Conservation (phyloP, 1,140 invertebrate species). For the Aphaenogaster ashmeadi region DNA sequence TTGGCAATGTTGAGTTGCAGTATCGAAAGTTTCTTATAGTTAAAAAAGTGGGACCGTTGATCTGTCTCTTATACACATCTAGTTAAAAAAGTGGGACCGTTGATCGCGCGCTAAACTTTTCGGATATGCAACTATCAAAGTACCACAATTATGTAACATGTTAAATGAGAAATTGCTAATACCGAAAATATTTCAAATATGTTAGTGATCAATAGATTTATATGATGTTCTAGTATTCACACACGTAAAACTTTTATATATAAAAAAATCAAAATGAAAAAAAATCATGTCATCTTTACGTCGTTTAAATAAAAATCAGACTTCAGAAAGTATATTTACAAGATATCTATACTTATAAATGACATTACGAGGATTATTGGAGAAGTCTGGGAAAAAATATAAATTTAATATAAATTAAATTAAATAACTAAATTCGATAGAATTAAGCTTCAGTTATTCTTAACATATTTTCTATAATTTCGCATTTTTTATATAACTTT, state of each 20-base stretch:
- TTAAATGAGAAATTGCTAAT: not conserved
- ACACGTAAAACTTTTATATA: not conserved
- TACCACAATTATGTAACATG: not conserved
- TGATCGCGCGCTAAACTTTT: not conserved
- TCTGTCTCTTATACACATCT: too few relatives aligned
- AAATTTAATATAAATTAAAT: not conserved
- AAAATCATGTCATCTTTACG: not conserved
- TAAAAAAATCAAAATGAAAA: too few relatives aligned
- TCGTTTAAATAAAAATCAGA: not conserved
- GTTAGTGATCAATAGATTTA: not conserved
- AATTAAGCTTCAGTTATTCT: constrained; percentile 17
- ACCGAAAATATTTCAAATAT: not conserved
- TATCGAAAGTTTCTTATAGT: not conserved
- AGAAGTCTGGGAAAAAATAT: not conserved
- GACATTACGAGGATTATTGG: not conserved
- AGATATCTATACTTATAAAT: not conserved
- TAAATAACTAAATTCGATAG: constrained; percentile 5
- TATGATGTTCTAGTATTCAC: not conserved
- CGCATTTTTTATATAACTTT: not conserved
- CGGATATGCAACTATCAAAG: constrained; percentile 26
- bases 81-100: not conserved
- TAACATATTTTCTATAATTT: not conserved
- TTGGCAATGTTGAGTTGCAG: not conserved
- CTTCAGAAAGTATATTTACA: not conserved
- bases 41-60: not conserved